Conservation (phyloP, 2,113 vertebrate genomes). For the Rana temporaria region DNA sequence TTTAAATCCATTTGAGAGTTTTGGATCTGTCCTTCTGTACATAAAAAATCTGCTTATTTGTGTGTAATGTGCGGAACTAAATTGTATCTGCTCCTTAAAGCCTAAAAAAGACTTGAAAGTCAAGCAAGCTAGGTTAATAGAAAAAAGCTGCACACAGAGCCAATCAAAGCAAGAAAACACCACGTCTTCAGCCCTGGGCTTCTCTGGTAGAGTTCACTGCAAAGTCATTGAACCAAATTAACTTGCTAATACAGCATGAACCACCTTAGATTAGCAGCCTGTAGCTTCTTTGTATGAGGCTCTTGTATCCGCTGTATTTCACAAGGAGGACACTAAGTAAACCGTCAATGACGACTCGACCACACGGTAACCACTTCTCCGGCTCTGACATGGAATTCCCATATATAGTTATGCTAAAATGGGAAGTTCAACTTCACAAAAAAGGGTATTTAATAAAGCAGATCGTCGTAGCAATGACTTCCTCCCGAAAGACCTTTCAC, state of each 20-base stretch:
- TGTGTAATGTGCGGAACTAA: slow-evolving; percentile 1
- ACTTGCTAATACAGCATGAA: background rate
- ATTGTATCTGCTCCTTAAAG: slow-evolving; percentile 4
- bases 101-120: slow-evolving; percentile 9
- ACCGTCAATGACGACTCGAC: too few species aligned
- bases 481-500: too few species aligned
- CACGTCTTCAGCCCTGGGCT: slow-evolving; percentile 7
- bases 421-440: too few species aligned
- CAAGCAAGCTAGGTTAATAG: slow-evolving; percentile 13
- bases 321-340: too few species aligned
- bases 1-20: slow-evolving; percentile 5
- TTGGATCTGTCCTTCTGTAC: background rate
- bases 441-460: too few species aligned
- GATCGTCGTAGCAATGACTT: too few species aligned
- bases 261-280: background rate
- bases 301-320: too few species aligned
- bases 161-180: background rate
- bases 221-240: background rate
- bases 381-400: too few species aligned
- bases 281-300: background rate
- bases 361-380: too few species aligned
- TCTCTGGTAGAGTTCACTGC: slow-evolving; percentile 14
- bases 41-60: background rate
- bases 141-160: slow-evolving; percentile 8
- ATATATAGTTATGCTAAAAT: too few species aligned